Evolutionary conservation across 2,888 invertebrate genomes (phyloP).

Genomic region (Drosophila tanythrix): DNA sequence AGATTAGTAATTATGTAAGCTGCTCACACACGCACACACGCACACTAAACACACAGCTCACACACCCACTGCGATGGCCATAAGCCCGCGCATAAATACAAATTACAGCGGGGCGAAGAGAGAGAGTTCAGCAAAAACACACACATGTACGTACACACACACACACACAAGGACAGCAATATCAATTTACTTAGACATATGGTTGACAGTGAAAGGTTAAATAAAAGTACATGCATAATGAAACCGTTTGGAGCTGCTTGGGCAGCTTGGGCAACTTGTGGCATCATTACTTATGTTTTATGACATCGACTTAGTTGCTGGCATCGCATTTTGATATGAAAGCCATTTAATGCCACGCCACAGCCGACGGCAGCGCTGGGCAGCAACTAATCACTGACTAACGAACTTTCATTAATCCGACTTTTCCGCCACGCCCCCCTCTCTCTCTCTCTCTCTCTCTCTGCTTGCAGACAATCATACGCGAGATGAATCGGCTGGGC

Average conservation of each 20-base stretch:
- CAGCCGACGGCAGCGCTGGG: background rate
- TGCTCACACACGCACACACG: slow-evolving; percentile 14
- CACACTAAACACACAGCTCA: slow-evolving; percentile 13
- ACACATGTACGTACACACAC: background rate
- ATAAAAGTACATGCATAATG: slow-evolving; percentile 72
- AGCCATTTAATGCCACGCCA: slow-evolving; percentile 39
- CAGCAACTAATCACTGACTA: slow-evolving; percentile 59
- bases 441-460: slow-evolving; percentile 3
- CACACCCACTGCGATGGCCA: slow-evolving; percentile 36
- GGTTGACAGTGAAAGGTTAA: slow-evolving; percentile 71
- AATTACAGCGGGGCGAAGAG: slow-evolving; percentile 58
- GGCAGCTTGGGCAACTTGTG: slow-evolving; percentile 2
- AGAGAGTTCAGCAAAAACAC: slow-evolving; percentile 13
- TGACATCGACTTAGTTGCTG: slow-evolving; percentile 64
- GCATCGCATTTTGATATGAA: slow-evolving; percentile 53
- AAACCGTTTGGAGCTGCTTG: slow-evolving; percentile 47
- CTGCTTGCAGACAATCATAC: slow-evolving; percentile 89
- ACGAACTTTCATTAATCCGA: slow-evolving; percentile 47
- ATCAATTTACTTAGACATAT: slow-evolving; percentile 68
- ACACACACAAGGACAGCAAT: slow-evolving; percentile 38
- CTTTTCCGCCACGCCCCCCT: background rate
- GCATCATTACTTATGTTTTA: slow-evolving; percentile 74
- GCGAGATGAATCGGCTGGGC: slow-evolving; percentile 95
- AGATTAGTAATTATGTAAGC: slow-evolving; percentile 75
- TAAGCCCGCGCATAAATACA: slow-evolving; percentile 77